These are phyloP conservation scores for Etheostoma perlongum DNA, from an alignment of 2,797 vertebrate species.

Conservation along the genomic window DNA sequence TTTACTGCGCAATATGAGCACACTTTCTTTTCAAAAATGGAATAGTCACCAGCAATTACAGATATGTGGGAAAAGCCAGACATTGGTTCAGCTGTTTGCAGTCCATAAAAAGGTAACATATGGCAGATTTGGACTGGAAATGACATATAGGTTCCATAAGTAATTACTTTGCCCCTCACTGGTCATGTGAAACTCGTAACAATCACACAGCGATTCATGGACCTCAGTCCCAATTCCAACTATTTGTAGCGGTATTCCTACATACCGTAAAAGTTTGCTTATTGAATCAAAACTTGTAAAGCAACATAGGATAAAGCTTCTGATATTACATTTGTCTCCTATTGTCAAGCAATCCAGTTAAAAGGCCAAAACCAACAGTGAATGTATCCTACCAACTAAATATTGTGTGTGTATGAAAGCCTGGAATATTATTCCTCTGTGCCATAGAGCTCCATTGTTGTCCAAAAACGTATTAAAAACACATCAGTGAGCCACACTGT, in stretches of 20 bases:
- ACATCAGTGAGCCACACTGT: no score
- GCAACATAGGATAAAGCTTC: not conserved
- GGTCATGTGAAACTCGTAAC: constrained; percentile 11
- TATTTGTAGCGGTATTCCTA: not conserved
- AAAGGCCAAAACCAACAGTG: not conserved
- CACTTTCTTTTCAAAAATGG: constrained; percentile 6
- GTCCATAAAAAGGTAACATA: constrained; percentile 27
- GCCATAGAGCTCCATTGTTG: no score
- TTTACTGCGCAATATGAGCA: constrained; percentile 35
- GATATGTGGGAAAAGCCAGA: constrained; percentile 28
- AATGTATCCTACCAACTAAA: no score
- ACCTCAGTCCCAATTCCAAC: not conserved
- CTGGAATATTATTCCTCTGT: no score
- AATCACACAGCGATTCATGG: not conserved
- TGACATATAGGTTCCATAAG: constrained; percentile 28
- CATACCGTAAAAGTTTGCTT: no score
- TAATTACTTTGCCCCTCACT: constrained; percentile 27
- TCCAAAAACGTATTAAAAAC: no score
- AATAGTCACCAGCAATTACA: constrained; percentile 34
- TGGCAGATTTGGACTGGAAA: constrained; percentile 17
- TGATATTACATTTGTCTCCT: no score
- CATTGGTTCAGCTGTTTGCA: constrained; percentile 23
- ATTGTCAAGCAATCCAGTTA: no score
- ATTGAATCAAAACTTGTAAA: no score
- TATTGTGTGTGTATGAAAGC: no score